phyloP scores from a whole-genome alignment of 2,113 vertebrate genomes.

The Pogonocichla stellata region DNA sequence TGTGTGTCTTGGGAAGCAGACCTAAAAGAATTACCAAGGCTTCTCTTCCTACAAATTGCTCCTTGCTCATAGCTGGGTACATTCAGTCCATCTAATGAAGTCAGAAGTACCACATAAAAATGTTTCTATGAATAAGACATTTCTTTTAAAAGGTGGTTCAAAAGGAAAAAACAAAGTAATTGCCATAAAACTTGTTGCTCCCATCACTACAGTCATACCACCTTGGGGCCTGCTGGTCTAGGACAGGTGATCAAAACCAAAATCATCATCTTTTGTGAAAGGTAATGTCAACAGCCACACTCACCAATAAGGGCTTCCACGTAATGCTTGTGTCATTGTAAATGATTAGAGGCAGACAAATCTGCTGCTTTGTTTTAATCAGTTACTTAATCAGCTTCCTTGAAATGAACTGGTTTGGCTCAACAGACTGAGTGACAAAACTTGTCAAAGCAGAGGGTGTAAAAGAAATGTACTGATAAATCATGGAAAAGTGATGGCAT shows the following conservation, averaged over 20 bases:
- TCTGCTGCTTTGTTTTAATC: slow-evolving; percentile 54
- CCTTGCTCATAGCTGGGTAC: background rate
- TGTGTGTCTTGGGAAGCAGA: background rate
- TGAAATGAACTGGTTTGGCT: slow-evolving; percentile 45
- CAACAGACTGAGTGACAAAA: slow-evolving; percentile 61
- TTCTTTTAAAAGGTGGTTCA: background rate
- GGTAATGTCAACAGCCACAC: background rate
- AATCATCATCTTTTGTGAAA: background rate
- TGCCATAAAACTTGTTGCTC: background rate
- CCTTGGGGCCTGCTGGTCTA: background rate
- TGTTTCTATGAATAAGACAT: background rate
- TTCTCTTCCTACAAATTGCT: background rate
- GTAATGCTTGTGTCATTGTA: background rate
- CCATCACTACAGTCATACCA: too few relatives aligned
- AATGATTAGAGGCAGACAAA: slow-evolving; percentile 12
- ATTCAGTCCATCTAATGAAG: background rate
- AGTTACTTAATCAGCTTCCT: slow-evolving; percentile 69
- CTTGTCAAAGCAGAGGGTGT: slow-evolving; percentile 31
- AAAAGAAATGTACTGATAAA: slow-evolving; percentile 52
- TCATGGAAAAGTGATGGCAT: slow-evolving; percentile 42
- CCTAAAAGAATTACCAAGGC: background rate
- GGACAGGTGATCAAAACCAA: background rate
- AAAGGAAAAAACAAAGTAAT: background rate
- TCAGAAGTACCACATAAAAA: background rate
- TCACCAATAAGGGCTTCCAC: background rate